Evolutionary conservation across 1,140 invertebrate species (phyloP).

Genomic region (Harlomillsia oculata): DNA sequence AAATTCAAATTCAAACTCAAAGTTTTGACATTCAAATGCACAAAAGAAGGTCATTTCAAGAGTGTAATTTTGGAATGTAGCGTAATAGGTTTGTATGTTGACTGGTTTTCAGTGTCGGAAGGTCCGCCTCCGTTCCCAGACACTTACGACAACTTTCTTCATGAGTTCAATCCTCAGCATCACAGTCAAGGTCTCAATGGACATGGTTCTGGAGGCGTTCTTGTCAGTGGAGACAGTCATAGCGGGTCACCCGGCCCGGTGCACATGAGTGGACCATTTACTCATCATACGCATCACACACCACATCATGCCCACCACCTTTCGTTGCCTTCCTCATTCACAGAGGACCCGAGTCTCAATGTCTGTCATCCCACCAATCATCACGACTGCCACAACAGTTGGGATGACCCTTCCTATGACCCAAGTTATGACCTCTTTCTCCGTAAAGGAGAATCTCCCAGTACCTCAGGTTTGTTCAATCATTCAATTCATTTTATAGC

Average conservation of each 20-base stretch:
- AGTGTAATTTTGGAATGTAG: not conserved
- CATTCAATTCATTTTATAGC: not conserved
- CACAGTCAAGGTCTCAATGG: not conserved
- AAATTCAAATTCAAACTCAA: too few species aligned
- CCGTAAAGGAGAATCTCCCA: slow-evolving; percentile 24
- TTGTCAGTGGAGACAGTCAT: not conserved
- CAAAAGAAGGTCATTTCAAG: too few species aligned
- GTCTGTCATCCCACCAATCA: slow-evolving; percentile 7
- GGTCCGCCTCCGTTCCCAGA: slow-evolving; percentile 15
- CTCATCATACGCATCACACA: not conserved
- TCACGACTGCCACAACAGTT: slow-evolving; percentile 23
- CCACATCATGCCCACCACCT: too few species aligned
- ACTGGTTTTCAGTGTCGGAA: slow-evolving; percentile 25
- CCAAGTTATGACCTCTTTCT: slow-evolving; percentile 11
- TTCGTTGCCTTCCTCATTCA: too few species aligned
- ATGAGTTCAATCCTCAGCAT: slow-evolving; percentile 14
- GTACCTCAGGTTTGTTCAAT: slow-evolving; percentile 24
- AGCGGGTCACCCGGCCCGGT: not conserved
- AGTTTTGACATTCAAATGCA: too few species aligned
- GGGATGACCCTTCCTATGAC: slow-evolving; percentile 29
- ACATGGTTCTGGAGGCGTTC: not conserved
- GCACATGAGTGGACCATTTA: not conserved
- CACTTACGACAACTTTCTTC: slow-evolving; percentile 27
- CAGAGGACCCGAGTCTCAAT: slow-evolving; percentile 7
- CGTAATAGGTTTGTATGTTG: not conserved